A percentile compares a stretch with the other conserved stretches of the same genome.
These are phyloP conservation scores for Notothenia coriiceps DNA, from an alignment of 2,113 vertebrate genomes.

Conservation along the genomic window DNA sequence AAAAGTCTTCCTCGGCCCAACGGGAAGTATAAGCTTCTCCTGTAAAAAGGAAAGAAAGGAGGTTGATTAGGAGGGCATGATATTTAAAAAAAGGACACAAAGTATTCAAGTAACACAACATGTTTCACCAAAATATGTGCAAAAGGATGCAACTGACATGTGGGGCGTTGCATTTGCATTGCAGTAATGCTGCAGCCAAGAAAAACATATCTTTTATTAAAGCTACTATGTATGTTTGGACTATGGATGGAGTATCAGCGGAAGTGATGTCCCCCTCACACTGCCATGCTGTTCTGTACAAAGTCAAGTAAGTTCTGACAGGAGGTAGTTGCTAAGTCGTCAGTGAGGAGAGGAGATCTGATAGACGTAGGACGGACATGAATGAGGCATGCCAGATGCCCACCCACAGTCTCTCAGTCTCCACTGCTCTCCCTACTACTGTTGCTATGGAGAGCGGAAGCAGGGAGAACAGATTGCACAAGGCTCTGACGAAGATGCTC, in stretches of 20 bases:
- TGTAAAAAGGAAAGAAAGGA: slow-evolving; percentile 62
- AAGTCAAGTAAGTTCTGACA: slow-evolving; percentile 38
- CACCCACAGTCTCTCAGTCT: slow-evolving; percentile 83
- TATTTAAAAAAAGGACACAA: no score
- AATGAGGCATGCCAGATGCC: slow-evolving; percentile 64
- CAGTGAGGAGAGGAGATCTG: slow-evolving; percentile 56
- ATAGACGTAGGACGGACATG: slow-evolving; percentile 62
- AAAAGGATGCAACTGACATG: not conserved
- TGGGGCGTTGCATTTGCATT: not conserved
- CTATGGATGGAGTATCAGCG: not conserved
- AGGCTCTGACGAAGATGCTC: slow-evolving; percentile 73
- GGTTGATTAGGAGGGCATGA: slow-evolving; percentile 15
- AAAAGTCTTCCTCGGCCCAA: slow-evolving; percentile 81
- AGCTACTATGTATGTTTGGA: not conserved
- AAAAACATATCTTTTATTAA: not conserved
- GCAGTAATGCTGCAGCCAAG: not conserved
- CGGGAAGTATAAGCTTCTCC: slow-evolving; percentile 79
- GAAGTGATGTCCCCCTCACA: slow-evolving; percentile 12
- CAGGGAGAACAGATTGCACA: slow-evolving; percentile 69
- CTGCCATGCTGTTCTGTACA: not conserved
- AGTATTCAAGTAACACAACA: not conserved
- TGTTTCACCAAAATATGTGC: not conserved
- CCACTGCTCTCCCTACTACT: slow-evolving; percentile 76
- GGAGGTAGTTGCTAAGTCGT: slow-evolving; percentile 45
- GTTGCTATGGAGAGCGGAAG: slow-evolving; percentile 76